These are phyloP conservation scores for Daubentonia madagascariensis DNA, from an alignment of 2,113 vertebrate species.

Conservation along the genomic window DNA sequence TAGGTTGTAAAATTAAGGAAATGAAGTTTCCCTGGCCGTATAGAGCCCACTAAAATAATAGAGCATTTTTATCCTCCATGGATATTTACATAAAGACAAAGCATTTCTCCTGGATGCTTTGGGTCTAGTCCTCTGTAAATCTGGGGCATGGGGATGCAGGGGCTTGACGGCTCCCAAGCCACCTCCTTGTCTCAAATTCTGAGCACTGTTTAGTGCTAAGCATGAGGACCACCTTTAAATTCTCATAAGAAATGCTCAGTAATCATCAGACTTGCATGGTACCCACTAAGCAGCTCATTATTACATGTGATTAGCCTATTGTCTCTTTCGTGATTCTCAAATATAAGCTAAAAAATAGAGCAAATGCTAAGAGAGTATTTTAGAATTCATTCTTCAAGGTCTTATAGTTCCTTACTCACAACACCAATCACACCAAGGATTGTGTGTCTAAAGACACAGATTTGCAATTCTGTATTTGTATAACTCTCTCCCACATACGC, in stretches of 20 bases:
- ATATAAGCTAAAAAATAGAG: not conserved
- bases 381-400: not conserved
- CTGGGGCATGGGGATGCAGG: fast-evolving
- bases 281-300: not conserved
- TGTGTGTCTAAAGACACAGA: no score
- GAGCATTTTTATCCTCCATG: not conserved
- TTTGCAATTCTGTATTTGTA: not conserved
- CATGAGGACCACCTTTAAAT: not conserved
- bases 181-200: not conserved
- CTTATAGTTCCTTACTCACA: not conserved
- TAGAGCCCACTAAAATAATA: not conserved
- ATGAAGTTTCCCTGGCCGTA: not conserved
- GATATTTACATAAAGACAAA: not conserved
- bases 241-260: not conserved
- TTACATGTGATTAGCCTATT: not conserved
- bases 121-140: not conserved
- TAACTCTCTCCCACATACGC: not conserved
- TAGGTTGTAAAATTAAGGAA: not conserved
- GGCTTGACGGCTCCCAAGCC: not conserved
- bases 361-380: not conserved
- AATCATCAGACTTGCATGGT: not conserved
- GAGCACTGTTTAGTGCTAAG: not conserved
- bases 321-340: not conserved
- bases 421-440: not conserved
- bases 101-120: not conserved